These are phyloP conservation scores for Scaptomyza cyrtandrae DNA, from an alignment of 2,888 invertebrate species.

Conservation along the genomic window DNA sequence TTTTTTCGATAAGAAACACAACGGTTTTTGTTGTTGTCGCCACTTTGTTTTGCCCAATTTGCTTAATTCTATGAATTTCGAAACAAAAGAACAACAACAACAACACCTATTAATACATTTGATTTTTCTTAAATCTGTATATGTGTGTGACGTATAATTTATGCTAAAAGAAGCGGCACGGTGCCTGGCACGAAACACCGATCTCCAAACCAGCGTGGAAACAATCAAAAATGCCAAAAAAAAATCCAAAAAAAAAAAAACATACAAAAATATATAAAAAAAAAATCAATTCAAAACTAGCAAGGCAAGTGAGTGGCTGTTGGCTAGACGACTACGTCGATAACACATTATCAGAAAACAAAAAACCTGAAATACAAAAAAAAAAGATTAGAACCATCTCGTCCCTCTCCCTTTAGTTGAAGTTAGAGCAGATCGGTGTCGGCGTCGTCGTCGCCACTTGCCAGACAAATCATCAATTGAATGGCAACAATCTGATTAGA, in stretches of 20 bases:
- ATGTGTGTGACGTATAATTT: constrained; percentile 67
- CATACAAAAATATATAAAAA: constrained; percentile 34
- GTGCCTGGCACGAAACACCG: constrained; percentile 70
- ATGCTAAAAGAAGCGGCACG: constrained; percentile 74
- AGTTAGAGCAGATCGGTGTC: constrained; percentile 49
- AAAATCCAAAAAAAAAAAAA: constrained; percentile 17
- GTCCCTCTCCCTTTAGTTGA: constrained; percentile 13
- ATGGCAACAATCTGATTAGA: constrained; percentile 68
- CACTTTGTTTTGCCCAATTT: constrained; percentile 51
- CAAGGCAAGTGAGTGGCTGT: constrained; percentile 42
- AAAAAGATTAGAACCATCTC: constrained; percentile 18
- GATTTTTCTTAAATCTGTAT: constrained; percentile 72
- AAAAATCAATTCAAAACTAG: constrained; percentile 57
- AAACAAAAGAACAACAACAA: constrained; percentile 36
- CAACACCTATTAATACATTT: constrained; percentile 53
- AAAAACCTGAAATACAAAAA: constrained; percentile 33
- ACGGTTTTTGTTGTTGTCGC: constrained; percentile 48
- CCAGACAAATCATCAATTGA: constrained; percentile 49
- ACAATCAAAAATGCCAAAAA: constrained; percentile 63
- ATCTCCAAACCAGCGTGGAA: constrained; percentile 72
- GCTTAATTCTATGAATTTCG: constrained; percentile 71
- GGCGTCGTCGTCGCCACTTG: constrained; percentile 59
- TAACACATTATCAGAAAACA: constrained; percentile 52
- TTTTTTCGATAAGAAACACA: constrained; percentile 24
- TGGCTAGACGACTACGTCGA: constrained; percentile 41